Evolutionary conservation across 2,888 invertebrate genomes (phyloP).

Genomic region (Meganola albula): DNA sequence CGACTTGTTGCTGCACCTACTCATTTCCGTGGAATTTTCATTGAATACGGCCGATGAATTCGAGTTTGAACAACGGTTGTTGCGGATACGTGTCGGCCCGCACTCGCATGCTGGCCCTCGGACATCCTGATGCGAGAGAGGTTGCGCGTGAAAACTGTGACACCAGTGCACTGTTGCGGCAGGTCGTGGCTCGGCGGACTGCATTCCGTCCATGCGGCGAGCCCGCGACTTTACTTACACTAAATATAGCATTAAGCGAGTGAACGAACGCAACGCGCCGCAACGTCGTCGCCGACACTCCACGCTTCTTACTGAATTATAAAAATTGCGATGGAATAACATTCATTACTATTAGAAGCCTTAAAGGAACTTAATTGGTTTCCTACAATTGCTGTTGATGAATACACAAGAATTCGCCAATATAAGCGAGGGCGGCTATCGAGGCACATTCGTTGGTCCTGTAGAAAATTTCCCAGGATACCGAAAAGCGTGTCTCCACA

Average conservation of each 20-base stretch:
- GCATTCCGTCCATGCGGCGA: constrained; percentile 58
- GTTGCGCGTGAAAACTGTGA: constrained; percentile 62
- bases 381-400: no score
- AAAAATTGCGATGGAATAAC: constrained; percentile 20
- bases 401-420: no score
- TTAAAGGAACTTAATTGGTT: no score
- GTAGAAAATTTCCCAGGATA: no score
- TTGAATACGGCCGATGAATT: constrained; percentile 3
- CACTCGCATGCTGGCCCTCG: no score
- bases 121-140: constrained; percentile 31
- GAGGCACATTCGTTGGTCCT: no score
- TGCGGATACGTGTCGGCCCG: constrained; percentile 18
- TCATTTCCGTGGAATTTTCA: constrained; percentile 11
- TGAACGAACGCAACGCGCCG: constrained; percentile 60
- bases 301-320: constrained; percentile 27
- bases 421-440: no score
- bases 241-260: constrained; percentile 71
- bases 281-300: constrained; percentile 29
- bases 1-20: constrained; percentile 12
- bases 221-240: constrained; percentile 48
- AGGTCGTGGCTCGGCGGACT: constrained; percentile 55
- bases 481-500: no score
- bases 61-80: constrained; percentile 19
- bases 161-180: constrained; percentile 63
- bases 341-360: no score